Percentiles rank a stretch among this genome's conserved stretches.
These are phyloP conservation scores for Xyliphius kryptos DNA, from an alignment of 2,113 vertebrate genomes.

Conservation along the genomic window DNA sequence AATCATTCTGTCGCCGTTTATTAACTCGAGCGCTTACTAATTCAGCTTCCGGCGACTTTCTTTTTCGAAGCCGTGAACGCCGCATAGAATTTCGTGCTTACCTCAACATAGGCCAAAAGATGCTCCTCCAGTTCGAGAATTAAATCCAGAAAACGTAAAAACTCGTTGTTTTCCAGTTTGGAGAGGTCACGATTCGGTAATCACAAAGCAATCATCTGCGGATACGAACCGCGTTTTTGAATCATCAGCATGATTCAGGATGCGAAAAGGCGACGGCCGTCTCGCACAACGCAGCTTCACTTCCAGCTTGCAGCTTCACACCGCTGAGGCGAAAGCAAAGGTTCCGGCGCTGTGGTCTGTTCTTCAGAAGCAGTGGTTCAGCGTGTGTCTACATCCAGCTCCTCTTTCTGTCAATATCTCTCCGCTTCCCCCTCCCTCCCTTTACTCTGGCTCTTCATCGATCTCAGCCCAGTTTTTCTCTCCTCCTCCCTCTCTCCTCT, in stretches of 20 bases:
- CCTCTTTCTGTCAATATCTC: slow-evolving; percentile 71
- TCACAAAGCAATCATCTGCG: slow-evolving; percentile 24
- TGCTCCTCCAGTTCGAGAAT: slow-evolving; percentile 11
- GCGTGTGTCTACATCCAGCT: slow-evolving; percentile 53
- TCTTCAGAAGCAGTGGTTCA: slow-evolving; percentile 25
- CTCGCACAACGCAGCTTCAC: slow-evolving; percentile 14
- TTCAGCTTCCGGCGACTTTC: background rate
- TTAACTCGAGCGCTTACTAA: background rate
- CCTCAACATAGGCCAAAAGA: slow-evolving; percentile 25
- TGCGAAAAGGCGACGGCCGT: slow-evolving; percentile 9
- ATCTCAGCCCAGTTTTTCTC: slow-evolving; percentile 70
- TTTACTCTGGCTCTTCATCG: slow-evolving; percentile 69
- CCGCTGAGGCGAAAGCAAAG: slow-evolving; percentile 14
- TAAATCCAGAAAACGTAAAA: slow-evolving; percentile 16
- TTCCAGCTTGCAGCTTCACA: slow-evolving; percentile 11
- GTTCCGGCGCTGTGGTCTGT: slow-evolving; percentile 29
- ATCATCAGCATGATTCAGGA: slow-evolving; percentile 23
- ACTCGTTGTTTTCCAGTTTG: background rate
- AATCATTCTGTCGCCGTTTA: background rate
- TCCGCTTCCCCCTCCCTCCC: slow-evolving; percentile 63
- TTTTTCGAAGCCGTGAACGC: background rate
- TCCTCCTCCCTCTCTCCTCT: slow-evolving; percentile 52
- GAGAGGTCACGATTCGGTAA: slow-evolving; percentile 12
- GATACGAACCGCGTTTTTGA: slow-evolving; percentile 11
- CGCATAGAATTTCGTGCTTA: slow-evolving; percentile 13